Evolutionary conservation across 1,140 invertebrate species (phyloP).

Genomic region (Leptinotarsa texana): DNA sequence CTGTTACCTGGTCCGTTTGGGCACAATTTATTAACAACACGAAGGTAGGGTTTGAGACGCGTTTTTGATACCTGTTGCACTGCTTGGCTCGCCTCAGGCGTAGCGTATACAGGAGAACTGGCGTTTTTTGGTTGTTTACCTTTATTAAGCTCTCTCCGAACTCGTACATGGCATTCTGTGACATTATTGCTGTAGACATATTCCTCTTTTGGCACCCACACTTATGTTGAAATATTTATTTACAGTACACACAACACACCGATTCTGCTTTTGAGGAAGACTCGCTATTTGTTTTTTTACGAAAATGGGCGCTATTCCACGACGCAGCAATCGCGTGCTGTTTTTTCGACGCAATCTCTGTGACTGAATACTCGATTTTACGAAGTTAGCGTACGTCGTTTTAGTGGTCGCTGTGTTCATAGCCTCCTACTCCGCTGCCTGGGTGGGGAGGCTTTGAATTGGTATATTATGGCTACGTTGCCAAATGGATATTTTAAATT

Average conservation of each 20-base stretch:
- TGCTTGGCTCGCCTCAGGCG: neutral
- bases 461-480: neutral
- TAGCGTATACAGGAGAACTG: neutral
- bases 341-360: slow-evolving; percentile 30
- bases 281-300: slow-evolving; percentile 46
- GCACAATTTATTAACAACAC: neutral
- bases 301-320: slow-evolving; percentile 48
- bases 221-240: slow-evolving; percentile 34
- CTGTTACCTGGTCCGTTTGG: neutral
- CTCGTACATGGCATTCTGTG: slow-evolving; percentile 53
- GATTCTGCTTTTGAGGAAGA: slow-evolving; percentile 50
- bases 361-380: slow-evolving; percentile 10
- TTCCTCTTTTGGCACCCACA: slow-evolving; percentile 44
- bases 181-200: slow-evolving; percentile 55
- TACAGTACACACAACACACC: slow-evolving; percentile 41
- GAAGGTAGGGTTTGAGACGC: neutral
- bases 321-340: slow-evolving; percentile 47
- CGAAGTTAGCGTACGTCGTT: neutral
- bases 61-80: neutral
- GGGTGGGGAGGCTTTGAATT: slow-evolving; percentile 4
- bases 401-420: neutral
- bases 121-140: slow-evolving; percentile 38
- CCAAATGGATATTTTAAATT: neutral
- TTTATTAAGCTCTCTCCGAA: slow-evolving; percentile 54
- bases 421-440: neutral